Base-by-base conservation (phyloP, 2,888 invertebrate species). In the Arge pagana region DNA sequence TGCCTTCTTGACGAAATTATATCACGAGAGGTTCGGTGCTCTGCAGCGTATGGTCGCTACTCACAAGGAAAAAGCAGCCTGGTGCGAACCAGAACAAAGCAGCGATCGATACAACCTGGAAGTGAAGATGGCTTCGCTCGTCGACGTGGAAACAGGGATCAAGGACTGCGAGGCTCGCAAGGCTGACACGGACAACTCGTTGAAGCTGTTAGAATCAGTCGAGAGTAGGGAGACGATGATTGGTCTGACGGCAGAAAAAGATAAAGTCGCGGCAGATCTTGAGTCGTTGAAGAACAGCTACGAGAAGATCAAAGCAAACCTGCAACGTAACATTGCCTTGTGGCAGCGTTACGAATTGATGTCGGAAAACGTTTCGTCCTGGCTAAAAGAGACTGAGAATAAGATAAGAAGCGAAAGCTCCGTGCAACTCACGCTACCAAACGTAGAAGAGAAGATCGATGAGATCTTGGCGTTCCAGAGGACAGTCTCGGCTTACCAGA, bases 71-170 rank as follows among this genome's bases (percentile, higher is more conserved):
- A 96, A 96, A 76, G 86, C 93, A 1, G 82, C 86, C 10, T 96
- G 96, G 94, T 96, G 96, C 72, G 84, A 88, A 66, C 92, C 93
- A 0, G 95, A 96, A 69, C 84, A 88, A 1, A 86, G 88, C 24
- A 93, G 92, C 67, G 96, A 96, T 69, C 89, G 89, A 72, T 96
- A 95, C 72, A 94, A 93, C 70, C 81, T 96, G 21, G 93, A 96
- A 80, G 92, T 94, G 0, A 96, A 96, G 78, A 83, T 89, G 64
- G 86, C 89, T 1, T 88, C 92, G 0, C 73, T 95, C 26, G 79
- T 80, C 52, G 93, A 93, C 57, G 87, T 92, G 2, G 85, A 87
- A 71, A 82, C 82, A 56, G 87, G 88, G 16, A 83, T 92, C 30
- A 77, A 79, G 16, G 91, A 91, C 62, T 90, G 90, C 66, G 82